Base-by-base conservation (phyloP, 2,113 vertebrate genomes). In the Epinephelus lanceolatus region DNA sequence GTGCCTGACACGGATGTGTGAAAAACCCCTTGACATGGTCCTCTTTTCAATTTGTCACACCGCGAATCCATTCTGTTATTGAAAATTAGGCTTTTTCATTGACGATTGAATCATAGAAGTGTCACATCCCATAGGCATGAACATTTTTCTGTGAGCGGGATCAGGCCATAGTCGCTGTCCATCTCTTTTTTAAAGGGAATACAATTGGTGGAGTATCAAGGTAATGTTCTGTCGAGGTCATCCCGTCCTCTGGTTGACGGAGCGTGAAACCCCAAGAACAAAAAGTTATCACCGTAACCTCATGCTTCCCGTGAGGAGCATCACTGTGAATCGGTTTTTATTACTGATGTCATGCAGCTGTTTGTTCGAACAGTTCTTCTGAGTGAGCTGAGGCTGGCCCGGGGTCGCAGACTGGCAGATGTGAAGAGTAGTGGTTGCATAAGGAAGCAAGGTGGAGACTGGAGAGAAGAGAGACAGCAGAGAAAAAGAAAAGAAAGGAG, bases 221-320 rank as follows among this genome's bases (percentile, higher is more conserved):
- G 76, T 74, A 82, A 71, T 53, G 68, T 74, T 76, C 55, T 67
- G 65, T 85, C 21, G 68, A 80, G 89, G 88, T 93, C 89, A 27
- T 68, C 21, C 30, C 14, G 55, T 84, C 78, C 55, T 55, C 59
- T 23, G 51, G 23, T 67, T 79, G 66, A 80, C 78, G 27, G 55
- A 56, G 52, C 49, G 11, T 71, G 74, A 45, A 45, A 45, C 42
- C 42, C 42, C 42, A 10, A 45, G 42, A 11, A 45, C 61, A 51
- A 71, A 37, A 85, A 86, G 60, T 51, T 73, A 85, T 87, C 59
- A 9, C 25, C 52, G 6, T 80, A 47, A 66, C 68, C 70, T 81
- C 21, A 17, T 55, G 53, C 59, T 57, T 55, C 62, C 65, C n/a
- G 19, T 40, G 51, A 57, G 67, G 25, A 65, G 63, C 81, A 68